phyloP scores from a whole-genome alignment of 2,113 vertebrate genomes.

The Panthera uncia region DNA sequence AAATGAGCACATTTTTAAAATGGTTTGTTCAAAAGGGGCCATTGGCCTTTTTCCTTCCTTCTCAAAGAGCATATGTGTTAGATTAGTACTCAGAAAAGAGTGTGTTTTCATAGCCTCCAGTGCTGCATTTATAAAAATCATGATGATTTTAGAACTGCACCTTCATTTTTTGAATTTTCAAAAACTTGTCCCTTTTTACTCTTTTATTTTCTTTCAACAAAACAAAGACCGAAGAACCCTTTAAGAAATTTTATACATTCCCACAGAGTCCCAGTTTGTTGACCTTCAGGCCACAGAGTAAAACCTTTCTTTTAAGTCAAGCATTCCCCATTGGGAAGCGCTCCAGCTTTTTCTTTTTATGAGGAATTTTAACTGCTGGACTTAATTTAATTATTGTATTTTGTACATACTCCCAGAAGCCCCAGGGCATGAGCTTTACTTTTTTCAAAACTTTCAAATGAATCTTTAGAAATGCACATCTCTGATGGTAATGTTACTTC shows the following conservation, averaged over 20 bases:
- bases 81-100: constrained; percentile 50
- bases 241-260: constrained; percentile 78
- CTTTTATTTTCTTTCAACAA: constrained; percentile 76
- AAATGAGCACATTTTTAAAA: constrained; percentile 28
- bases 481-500: constrained; percentile 34
- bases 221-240: constrained; percentile 67
- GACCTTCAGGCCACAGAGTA: constrained; percentile 74
- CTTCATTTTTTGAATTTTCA: constrained; percentile 71
- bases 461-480: constrained; percentile 61
- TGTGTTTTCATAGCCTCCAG: constrained; percentile 63
- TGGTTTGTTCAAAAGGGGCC: neutral
- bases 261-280: constrained; percentile 60
- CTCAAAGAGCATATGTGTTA: constrained; percentile 58
- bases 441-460: constrained; percentile 74
- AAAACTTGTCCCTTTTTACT: constrained; percentile 69
- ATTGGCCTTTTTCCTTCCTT: neutral
- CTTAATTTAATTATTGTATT: constrained; percentile 83
- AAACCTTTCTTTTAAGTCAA: constrained; percentile 77
- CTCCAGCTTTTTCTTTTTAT: constrained; percentile 76
- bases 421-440: constrained; percentile 64
- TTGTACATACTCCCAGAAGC: constrained; percentile 74
- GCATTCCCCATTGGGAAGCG: constrained; percentile 78
- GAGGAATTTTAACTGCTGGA: constrained; percentile 80
- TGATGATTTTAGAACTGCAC: constrained; percentile 57
- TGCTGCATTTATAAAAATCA: constrained; percentile 42